phyloP scores from a whole-genome alignment of 2,888 invertebrate genomes.

The Mayetiola destructor region DNA sequence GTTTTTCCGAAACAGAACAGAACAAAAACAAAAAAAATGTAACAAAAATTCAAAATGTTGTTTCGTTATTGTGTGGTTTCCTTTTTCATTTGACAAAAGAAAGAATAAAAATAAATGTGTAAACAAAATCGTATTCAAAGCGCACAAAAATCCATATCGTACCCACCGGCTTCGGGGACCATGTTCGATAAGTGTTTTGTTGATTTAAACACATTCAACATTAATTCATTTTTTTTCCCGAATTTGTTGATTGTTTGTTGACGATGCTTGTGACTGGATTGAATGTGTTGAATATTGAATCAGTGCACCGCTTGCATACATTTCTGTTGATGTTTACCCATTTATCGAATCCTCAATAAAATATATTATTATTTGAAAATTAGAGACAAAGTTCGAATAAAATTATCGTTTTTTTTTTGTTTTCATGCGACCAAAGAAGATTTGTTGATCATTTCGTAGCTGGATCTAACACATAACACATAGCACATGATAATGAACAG shows the following conservation, averaged over 20 bases:
- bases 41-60: no score
- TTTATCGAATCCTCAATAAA: slow-evolving; percentile 7
- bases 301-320: not conserved
- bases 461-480: slow-evolving; percentile 5
- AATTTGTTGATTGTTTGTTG: not conserved
- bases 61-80: no score
- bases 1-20: no score
- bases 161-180: no score
- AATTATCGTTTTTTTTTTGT: not conserved
- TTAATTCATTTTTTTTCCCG: not conserved
- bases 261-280: no score
- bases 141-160: slow-evolving; percentile 10
- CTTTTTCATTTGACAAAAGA: no score
- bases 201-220: no score
- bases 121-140: no score
- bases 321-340: not conserved
- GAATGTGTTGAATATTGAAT: no score
- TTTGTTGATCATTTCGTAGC: slow-evolving; percentile 3
- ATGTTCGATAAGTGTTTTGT: slow-evolving; percentile 3
- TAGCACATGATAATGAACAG: not conserved
- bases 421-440: not conserved
- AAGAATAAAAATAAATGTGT: slow-evolving; percentile 2
- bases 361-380: not conserved
- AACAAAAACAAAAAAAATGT: no score
- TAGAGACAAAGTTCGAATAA: not conserved